phyloP scores from a whole-genome alignment of 2,797 vertebrate genomes.

The Microctenopoma stevenorrisi region DNA sequence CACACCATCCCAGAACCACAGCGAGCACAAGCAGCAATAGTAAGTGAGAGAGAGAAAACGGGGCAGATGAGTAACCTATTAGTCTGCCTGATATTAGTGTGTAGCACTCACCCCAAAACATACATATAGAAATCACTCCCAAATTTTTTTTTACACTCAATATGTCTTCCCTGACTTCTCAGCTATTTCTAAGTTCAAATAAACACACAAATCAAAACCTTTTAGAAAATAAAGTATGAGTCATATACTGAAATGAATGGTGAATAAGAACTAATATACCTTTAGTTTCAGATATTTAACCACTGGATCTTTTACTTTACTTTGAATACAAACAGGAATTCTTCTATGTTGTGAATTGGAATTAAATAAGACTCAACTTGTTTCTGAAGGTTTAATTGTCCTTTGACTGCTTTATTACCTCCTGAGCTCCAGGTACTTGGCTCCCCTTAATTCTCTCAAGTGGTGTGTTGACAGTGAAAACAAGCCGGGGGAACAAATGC shows the following conservation, averaged over 20 bases:
- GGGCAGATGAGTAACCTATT: not conserved
- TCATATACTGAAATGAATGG: not conserved
- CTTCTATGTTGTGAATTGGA: conserved; percentile 31
- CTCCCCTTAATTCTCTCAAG: conserved; percentile 79
- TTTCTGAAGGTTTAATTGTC: conserved; percentile 67
- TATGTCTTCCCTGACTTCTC: no score
- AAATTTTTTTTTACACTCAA: no score
- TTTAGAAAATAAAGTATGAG: no score
- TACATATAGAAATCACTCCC: no score
- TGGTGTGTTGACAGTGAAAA: conserved; percentile 84
- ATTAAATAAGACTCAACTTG: conserved; percentile 63
- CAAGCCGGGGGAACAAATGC: conserved; percentile 66
- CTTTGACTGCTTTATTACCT: conserved; percentile 76
- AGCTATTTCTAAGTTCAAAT: not conserved
- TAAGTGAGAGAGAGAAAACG: not conserved
- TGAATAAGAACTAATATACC: conserved; percentile 3
- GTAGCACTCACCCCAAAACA: not conserved
- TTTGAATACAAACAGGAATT: conserved; percentile 29
- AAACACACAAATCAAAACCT: not conserved
- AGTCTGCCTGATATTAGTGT: not conserved
- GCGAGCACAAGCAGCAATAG: conserved; percentile 24
- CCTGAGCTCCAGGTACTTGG: conserved; percentile 77
- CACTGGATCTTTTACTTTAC: not conserved
- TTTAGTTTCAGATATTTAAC: conserved; percentile 1
- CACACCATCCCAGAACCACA: conserved; percentile 34